Conservation (phyloP, 1,140 invertebrate genomes). For the Lepidurus couesii region DNA sequence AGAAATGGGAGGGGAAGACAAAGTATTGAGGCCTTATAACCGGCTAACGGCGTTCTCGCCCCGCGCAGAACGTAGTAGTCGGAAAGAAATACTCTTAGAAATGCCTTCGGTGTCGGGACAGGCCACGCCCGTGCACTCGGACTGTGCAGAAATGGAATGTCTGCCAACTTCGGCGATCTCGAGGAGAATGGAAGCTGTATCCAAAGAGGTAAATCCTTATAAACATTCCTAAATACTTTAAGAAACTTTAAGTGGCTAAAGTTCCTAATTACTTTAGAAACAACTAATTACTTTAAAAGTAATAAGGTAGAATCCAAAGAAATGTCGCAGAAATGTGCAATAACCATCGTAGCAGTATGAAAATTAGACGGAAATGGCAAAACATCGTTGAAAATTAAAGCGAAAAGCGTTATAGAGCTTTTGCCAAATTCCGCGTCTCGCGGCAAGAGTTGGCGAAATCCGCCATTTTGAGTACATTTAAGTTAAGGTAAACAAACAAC, state of each 20-base stretch:
- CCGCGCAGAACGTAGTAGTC: not conserved
- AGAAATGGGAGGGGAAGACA: not conserved
- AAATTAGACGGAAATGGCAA: too few species aligned
- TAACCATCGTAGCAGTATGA: too few species aligned
- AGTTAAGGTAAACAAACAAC: too few species aligned
- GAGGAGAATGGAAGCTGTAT: not conserved
- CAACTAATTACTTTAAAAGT: not conserved
- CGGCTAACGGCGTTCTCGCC: slow-evolving; percentile 24
- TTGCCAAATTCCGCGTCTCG: too few species aligned
- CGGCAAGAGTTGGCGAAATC: too few species aligned
- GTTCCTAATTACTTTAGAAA: not conserved
- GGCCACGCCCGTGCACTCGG: not conserved
- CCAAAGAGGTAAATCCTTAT: not conserved
- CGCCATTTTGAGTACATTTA: too few species aligned
- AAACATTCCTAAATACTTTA: not conserved
- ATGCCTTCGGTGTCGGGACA: not conserved
- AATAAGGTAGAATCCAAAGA: too few species aligned
- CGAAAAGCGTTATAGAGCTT: too few species aligned
- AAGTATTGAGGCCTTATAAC: slow-evolving; percentile 24
- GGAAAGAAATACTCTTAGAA: slow-evolving; percentile 8
- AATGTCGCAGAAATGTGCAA: too few species aligned
- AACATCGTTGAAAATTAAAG: too few species aligned
- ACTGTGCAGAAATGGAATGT: not conserved
- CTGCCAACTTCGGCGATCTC: not conserved
- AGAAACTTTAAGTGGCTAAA: not conserved